These are phyloP conservation scores for Mormyrus proboscirostris DNA, from an alignment of 2,797 vertebrate genomes.

Conservation along the genomic window DNA sequence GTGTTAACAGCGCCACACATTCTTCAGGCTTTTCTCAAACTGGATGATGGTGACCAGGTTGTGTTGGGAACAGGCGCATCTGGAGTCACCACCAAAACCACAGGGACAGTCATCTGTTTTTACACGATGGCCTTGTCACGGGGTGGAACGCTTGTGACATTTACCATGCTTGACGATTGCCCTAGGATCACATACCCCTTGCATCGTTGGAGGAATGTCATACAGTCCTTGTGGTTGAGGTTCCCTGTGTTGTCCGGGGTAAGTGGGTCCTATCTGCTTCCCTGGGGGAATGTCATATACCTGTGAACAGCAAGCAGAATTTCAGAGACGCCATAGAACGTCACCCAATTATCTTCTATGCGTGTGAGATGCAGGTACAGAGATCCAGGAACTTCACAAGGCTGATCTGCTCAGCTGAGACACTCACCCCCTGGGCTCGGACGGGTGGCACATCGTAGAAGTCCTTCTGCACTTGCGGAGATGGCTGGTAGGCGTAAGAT, in stretches of 20 bases:
- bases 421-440: slow-evolving; percentile 80
- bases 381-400: neutral
- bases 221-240: slow-evolving; percentile 70
- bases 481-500: slow-evolving; percentile 73
- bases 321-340: neutral
- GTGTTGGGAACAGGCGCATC: neutral
- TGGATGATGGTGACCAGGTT: neutral
- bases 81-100: neutral
- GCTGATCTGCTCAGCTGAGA: neutral
- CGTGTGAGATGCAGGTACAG: neutral
- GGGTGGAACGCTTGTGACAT: neutral
- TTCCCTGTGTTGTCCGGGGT: slow-evolving; percentile 50
- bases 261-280: slow-evolving; percentile 55
- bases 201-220: slow-evolving; percentile 61
- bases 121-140: neutral
- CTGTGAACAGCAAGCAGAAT: slow-evolving; percentile 49
- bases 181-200: slow-evolving; percentile 69
- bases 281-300: slow-evolving; percentile 83
- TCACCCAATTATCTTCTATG: neutral
- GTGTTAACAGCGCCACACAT: neutral
- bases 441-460: slow-evolving; percentile 82
- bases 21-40: neutral
- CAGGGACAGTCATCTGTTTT: neutral
- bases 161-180: neutral
- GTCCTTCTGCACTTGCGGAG: slow-evolving; percentile 76